Conservation (phyloP, 2,888 invertebrate genomes). For the Ornithoptera priamus region DNA sequence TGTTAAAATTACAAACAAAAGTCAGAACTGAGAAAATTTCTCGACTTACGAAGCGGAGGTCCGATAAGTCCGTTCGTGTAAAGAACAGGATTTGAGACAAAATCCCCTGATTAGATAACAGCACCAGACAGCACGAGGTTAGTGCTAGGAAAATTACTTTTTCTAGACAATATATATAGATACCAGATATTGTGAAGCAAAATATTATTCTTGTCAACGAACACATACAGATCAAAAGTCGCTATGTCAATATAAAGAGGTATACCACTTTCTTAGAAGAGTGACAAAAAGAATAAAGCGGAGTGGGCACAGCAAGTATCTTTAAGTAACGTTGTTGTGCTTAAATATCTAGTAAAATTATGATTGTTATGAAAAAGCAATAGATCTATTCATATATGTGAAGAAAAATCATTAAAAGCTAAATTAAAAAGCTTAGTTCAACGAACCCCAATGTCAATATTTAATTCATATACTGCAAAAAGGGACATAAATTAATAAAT, state of each 20-base stretch:
- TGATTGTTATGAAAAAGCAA: too few species aligned
- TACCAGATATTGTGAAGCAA: not conserved
- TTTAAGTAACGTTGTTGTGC: too few species aligned
- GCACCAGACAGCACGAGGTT: conserved; percentile 11
- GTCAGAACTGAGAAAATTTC: conserved; percentile 13
- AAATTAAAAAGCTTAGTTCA: too few species aligned
- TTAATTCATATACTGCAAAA: too few species aligned
- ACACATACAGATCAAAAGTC: not conserved
- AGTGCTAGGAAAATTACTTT: conserved; percentile 15
- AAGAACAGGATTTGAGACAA: conserved; percentile 25
- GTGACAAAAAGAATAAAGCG: too few species aligned
- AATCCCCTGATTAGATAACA: conserved; percentile 28
- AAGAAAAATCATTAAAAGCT: too few species aligned
- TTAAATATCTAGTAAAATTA: too few species aligned
- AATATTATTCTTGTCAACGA: not conserved
- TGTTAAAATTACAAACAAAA: conserved; percentile 17
- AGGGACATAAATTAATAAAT: too few species aligned
- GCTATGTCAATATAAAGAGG: not conserved
- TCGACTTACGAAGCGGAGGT: not conserved
- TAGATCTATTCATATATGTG: too few species aligned
- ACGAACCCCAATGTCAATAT: too few species aligned
- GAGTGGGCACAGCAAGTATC: too few species aligned
- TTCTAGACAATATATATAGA: conserved; percentile 13
- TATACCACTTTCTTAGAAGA: too few species aligned
- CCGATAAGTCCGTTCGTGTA: conserved; percentile 25